phyloP scores from a whole-genome alignment of 2,797 vertebrate species.

The Lithobates sylvaticus region DNA sequence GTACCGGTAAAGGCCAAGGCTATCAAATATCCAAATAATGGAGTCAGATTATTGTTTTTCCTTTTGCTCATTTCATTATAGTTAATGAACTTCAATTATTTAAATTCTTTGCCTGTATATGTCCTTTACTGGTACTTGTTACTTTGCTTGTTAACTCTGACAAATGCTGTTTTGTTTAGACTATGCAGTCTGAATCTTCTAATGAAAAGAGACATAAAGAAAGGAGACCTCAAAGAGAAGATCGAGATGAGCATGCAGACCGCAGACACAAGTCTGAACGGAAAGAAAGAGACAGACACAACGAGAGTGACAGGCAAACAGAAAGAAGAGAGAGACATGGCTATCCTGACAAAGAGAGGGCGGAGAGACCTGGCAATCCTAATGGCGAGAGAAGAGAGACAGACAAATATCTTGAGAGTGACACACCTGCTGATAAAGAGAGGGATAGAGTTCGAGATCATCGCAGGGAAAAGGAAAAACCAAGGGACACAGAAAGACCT shows the following conservation, averaged over 20 bases:
- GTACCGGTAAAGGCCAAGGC: background rate
- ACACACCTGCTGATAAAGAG: constrained; percentile 65
- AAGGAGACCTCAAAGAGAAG: constrained; percentile 69
- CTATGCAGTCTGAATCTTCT: constrained; percentile 61
- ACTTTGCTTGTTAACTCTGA: background rate
- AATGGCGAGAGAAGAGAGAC: constrained; percentile 72
- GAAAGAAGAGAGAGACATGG: constrained; percentile 58
- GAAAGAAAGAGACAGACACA: constrained; percentile 72
- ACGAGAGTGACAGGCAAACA: constrained; percentile 69
- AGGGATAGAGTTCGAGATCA: constrained; percentile 60
- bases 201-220: constrained; percentile 75
- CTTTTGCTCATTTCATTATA: background rate
- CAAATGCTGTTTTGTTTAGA: constrained; percentile 67
- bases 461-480: constrained; percentile 59
- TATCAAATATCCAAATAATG: background rate
- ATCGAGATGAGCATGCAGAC: constrained; percentile 70
- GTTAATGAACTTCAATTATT: background rate
- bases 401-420: constrained; percentile 68
- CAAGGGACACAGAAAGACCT: constrained; percentile 56
- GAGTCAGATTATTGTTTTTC: background rate
- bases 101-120: background rate
- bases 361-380: constrained; percentile 60
- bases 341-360: constrained; percentile 34
- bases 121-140: background rate
- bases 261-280: constrained; percentile 74